Percentiles rank a stretch among this genome's conserved stretches.
Conservation (phyloP, 1,140 invertebrate genomes). For the Brachionus koreanus region DNA sequence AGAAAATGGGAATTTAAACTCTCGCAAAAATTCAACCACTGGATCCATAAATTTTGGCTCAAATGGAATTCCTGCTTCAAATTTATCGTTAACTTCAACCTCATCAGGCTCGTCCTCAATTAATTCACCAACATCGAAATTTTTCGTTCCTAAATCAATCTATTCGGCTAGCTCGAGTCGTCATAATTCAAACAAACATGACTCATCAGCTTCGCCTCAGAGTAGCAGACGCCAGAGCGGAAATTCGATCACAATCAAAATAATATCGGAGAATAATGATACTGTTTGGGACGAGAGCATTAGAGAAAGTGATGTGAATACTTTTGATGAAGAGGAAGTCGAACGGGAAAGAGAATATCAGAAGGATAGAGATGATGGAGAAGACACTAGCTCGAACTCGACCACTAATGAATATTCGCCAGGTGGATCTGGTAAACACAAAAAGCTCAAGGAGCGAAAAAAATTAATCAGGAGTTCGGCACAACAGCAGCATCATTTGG, state of each 20-base stretch:
- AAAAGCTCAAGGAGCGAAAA: slow-evolving; percentile 31
- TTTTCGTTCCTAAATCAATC: background rate
- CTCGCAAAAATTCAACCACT: background rate
- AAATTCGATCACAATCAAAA: slow-evolving; percentile 41
- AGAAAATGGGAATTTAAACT: background rate
- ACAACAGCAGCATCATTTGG: slow-evolving; percentile 22
- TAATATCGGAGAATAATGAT: background rate
- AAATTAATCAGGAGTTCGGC: slow-evolving; percentile 11
- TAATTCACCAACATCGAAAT: slow-evolving; percentile 18
- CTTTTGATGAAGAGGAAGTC: slow-evolving; percentile 18
- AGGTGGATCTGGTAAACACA: background rate
- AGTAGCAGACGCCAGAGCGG: background rate
- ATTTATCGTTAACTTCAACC: slow-evolving; percentile 2
- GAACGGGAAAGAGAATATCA: slow-evolving; percentile 12
- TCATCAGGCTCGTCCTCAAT: slow-evolving; percentile 14
- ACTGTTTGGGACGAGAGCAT: background rate
- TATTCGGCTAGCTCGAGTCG: background rate
- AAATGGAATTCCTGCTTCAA: slow-evolving; percentile 21
- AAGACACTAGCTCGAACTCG: slow-evolving; percentile 2
- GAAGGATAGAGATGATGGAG: slow-evolving; percentile 3
- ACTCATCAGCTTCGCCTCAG: slow-evolving; percentile 5
- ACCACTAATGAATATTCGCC: background rate
- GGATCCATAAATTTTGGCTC: slow-evolving; percentile 20
- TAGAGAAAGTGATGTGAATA: slow-evolving; percentile 18
- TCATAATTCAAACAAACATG: slow-evolving; percentile 22